Base-by-base conservation (phyloP, 2,797 vertebrate species). In the Megalops cyprinoides region DNA sequence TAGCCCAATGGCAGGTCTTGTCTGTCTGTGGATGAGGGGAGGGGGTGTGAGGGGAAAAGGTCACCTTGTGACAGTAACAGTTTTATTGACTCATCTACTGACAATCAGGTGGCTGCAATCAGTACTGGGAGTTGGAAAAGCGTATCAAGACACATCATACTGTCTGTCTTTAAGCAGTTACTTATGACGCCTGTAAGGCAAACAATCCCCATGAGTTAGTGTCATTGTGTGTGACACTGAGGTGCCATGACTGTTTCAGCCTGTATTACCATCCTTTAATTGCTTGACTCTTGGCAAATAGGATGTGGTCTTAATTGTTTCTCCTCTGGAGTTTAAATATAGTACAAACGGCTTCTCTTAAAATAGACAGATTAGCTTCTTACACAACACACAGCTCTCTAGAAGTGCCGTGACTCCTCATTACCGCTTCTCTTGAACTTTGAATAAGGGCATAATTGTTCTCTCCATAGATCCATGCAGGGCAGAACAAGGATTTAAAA, bases 281-380 rank as follows among this genome's bases (percentile, higher is more conserved):
- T 77, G 34, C 37, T 7, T 18, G 15, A 20, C 74, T 53, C 74
- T 55, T 46, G 3, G 55, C 15, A 18, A 51, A 76, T 76, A 76
- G 1, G n/a, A 48, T 74, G 42, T 39, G 25, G 48, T 75, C 31
- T 28, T 76, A 76, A 56, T 76, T 23, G 49, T 37, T 37, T 76
- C 74, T 76, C 48, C 74, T 76, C 51, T 51, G 55, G 25, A 39
- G 51, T 53, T n/a, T 76, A 76, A 76, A 76, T 55, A 55, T 76
- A 55, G 74, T 28, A n/a, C 49, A 76, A 76, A 76, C 20, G 48
- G 74, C 28, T 55, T 31, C 31, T 53, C 74, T 42, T 5, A 76
- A 76, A 55, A 76, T 75, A 75, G 48, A 56, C 76, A 58, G 44
- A 44, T 77, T 76, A 34, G 53, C 34, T 37, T 37, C 49, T 76